Base-by-base conservation (phyloP, 2,113 vertebrate genomes). In the Nettapus auritus region DNA sequence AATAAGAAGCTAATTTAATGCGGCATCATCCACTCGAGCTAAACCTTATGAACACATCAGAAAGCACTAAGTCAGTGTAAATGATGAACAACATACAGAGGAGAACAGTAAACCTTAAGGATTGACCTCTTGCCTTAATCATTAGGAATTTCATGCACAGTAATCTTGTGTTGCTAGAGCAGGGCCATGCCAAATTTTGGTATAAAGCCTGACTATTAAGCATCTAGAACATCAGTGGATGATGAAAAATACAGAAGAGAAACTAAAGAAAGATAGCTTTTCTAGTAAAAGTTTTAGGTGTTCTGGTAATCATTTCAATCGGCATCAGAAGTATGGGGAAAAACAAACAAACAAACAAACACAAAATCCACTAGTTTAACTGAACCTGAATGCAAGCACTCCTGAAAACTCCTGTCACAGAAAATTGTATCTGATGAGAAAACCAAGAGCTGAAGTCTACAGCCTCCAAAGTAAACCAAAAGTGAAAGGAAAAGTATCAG, bases 401-500 rank as follows among this genome's bases (percentile, higher is more conserved):
- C 20, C 55, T 74, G 36, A 79, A 82, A 87, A 74, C 25, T 38
- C 64, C 33, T 63, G 62, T 60, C 73, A 86, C 38, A 75, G 38
- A 36, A 55, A 59, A 66, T 33, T 50, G 6, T 59, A 60, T 44
- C 53, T 62, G 33, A 80, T 21, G 34, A 94, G 73, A 71, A 85
- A 96, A 82, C 8, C 22, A 57, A 87, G 62, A 85, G 14, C 26
- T 34, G 83, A 46, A 81, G 26, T 36, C 20, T 68, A 22, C 28
- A 92, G 68, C 22, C 33, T 63, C 92, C 33, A 29, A 86, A 70
- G 38, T 31, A 68, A 78, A 91, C 78, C 36, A 86, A 88, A 93
- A 94, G 60, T 52, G 68, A 93, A 93, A 89, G 70, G 20, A 94
- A 87, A 81, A 93, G 34, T 23, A 70, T 20, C 25, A 88, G 19